These are phyloP conservation scores for Stictonetta naevosa DNA, from an alignment of 2,113 vertebrate genomes.

Conservation along the genomic window DNA sequence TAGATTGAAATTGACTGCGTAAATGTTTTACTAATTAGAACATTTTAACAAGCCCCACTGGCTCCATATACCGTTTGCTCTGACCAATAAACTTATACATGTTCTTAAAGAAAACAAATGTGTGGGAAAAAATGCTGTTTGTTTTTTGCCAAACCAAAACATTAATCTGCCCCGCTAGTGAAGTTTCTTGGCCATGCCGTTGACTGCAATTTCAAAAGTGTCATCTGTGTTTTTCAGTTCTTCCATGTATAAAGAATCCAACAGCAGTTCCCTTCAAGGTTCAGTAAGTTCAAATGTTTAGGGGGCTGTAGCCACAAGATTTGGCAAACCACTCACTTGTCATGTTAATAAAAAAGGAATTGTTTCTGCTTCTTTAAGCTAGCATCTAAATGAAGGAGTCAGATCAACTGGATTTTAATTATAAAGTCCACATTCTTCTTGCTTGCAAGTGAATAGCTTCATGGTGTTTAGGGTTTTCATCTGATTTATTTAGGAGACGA, in stretches of 20 bases:
- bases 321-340: slow-evolving; percentile 46
- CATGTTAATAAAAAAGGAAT: slow-evolving; percentile 55
- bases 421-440: slow-evolving; percentile 20
- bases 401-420: slow-evolving; percentile 34
- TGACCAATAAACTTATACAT: slow-evolving; percentile 40
- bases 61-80: slow-evolving; percentile 26
- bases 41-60: slow-evolving; percentile 50
- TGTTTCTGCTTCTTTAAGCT: slow-evolving; percentile 56
- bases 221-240: slow-evolving; percentile 41
- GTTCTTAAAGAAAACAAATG: slow-evolving; percentile 54
- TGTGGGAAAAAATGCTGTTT: slow-evolving; percentile 46
- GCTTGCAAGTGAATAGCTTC: background rate
- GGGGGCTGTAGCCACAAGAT: slow-evolving; percentile 55
- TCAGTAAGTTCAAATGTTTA: slow-evolving; percentile 32
- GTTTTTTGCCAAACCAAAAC: slow-evolving; percentile 44
- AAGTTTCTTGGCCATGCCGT: slow-evolving; percentile 20
- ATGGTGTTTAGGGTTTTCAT: background rate
- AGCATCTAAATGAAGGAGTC: slow-evolving; percentile 15
- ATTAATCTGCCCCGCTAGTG: slow-evolving; percentile 20
- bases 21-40: slow-evolving; percentile 47
- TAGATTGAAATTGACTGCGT: slow-evolving; percentile 4
- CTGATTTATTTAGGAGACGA: background rate
- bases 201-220: slow-evolving; percentile 44
- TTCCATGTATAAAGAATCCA: slow-evolving; percentile 52
- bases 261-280: slow-evolving; percentile 62